phyloP scores from a whole-genome alignment of 2,113 vertebrate species.

The Jacana jacana region DNA sequence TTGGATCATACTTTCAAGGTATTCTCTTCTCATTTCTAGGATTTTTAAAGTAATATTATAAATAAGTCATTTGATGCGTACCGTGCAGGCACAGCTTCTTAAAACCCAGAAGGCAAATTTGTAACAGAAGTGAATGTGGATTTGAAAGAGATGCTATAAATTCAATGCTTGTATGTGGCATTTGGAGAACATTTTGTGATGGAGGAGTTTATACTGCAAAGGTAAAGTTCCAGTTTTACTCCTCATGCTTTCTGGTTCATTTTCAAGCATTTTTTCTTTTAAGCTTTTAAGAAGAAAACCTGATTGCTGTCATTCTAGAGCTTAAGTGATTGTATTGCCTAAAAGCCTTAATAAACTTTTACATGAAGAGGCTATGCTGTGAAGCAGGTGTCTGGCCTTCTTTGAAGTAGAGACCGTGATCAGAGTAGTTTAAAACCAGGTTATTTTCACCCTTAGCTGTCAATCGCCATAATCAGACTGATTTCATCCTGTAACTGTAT shows the following conservation, averaged over 20 bases:
- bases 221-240: slow-evolving; percentile 1
- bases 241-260: not conserved
- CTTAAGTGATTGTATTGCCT: not conserved
- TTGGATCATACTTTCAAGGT: slow-evolving; percentile 94
- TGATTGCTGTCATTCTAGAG: not conserved
- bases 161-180: not conserved
- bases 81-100: not conserved
- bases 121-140: not conserved
- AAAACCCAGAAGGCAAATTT: not conserved
- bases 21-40: slow-evolving; percentile 10
- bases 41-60: not conserved
- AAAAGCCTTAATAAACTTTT: not conserved
- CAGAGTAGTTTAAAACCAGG: not conserved
- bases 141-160: slow-evolving; percentile 10
- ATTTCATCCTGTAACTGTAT: not conserved
- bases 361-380: not conserved
- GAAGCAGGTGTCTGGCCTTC: not conserved
- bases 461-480: not conserved
- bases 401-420: not conserved
- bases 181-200: slow-evolving; percentile 14
- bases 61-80: not conserved
- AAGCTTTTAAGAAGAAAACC: not conserved
- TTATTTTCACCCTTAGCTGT: not conserved
- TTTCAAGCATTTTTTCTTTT: not conserved
- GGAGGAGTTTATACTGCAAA: not conserved